phyloP scores from a whole-genome alignment of 2,113 vertebrate genomes.

The Dendrocopos noguchii region DNA sequence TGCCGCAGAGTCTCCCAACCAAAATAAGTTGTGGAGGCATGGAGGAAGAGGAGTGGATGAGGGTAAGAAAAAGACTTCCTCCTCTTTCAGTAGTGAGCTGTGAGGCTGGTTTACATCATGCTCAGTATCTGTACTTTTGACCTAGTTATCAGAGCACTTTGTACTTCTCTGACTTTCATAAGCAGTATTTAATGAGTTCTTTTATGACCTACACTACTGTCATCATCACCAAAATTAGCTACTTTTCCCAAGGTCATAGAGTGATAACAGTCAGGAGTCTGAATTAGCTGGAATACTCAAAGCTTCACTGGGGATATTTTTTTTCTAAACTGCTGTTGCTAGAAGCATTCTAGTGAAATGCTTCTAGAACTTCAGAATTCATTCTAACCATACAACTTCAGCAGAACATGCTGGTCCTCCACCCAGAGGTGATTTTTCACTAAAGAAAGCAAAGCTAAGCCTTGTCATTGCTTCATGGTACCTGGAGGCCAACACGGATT shows the following conservation, averaged over 20 bases:
- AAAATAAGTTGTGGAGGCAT: not conserved
- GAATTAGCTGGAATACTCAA: not conserved
- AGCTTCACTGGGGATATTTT: not conserved
- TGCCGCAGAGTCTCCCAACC: not conserved
- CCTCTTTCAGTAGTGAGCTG: not conserved
- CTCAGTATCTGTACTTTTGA: not conserved
- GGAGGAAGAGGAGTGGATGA: not conserved
- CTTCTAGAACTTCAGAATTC: too few relatives aligned
- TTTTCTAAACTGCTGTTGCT: not conserved
- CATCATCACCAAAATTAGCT: not conserved
- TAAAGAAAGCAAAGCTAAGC: not conserved
- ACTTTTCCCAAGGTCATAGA: not conserved
- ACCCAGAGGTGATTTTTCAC: not conserved
- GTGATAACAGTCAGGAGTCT: not conserved
- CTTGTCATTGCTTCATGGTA: constrained; percentile 40
- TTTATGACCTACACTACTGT: not conserved
- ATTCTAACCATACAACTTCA: not conserved
- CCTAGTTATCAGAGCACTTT: not conserved
- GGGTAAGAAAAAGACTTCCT: not conserved
- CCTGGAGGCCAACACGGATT: constrained; percentile 97
- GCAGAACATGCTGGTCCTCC: not conserved
- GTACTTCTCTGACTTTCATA: not conserved
- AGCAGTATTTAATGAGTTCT: not conserved
- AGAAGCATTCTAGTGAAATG: not conserved
- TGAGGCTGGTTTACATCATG: not conserved